phyloP scores from a whole-genome alignment of 2,113 vertebrate species.

The Irena cyanogastra region DNA sequence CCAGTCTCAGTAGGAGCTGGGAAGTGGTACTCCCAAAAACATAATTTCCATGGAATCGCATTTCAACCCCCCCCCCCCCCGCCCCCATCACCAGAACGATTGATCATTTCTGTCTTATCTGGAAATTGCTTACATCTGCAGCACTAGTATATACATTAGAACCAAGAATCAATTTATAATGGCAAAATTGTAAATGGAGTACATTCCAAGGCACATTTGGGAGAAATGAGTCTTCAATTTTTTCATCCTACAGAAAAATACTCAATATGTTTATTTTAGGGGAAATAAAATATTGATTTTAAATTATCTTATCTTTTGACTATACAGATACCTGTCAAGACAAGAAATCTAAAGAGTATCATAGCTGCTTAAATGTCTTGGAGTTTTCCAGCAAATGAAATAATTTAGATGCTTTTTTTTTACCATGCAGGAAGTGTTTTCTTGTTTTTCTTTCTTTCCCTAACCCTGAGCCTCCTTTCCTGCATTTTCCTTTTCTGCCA shows the following conservation, averaged over 20 bases:
- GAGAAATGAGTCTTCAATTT: background rate
- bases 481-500: too few species aligned
- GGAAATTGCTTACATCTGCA: conserved; percentile 7
- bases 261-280: background rate
- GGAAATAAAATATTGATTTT: background rate
- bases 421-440: background rate
- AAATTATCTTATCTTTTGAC: background rate
- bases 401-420: background rate
- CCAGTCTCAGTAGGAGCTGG: background rate
- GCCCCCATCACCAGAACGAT: background rate
- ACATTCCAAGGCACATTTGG: background rate
- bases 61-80: rapidly evolving
- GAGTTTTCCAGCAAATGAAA: background rate
- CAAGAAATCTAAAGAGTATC: background rate
- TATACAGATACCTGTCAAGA: background rate
- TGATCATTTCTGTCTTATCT: background rate
- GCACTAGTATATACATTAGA: background rate
- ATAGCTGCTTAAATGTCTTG: background rate
- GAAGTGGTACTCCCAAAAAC: background rate
- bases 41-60: background rate
- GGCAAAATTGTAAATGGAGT: background rate
- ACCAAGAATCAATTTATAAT: background rate
- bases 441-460: background rate
- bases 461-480: background rate
- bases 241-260: background rate